phyloP scores from a whole-genome alignment of 2,113 vertebrate genomes.

The Macrotis lagotis region DNA sequence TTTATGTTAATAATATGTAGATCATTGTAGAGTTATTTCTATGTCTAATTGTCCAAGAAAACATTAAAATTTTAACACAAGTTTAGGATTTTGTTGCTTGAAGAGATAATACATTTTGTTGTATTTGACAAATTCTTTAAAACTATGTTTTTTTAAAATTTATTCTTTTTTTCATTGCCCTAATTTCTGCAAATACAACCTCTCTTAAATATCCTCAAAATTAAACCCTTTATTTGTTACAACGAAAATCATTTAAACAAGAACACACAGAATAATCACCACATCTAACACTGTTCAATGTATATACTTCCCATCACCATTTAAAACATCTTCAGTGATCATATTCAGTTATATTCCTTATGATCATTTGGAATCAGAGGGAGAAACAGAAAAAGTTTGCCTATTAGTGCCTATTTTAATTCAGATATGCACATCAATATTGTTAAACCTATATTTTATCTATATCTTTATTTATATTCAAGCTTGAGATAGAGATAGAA shows the following conservation, averaged over 20 bases:
- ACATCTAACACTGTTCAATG: not conserved
- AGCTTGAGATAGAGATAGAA: too few species aligned
- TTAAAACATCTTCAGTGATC: not conserved
- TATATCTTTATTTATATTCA: not conserved
- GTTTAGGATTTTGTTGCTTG: too few species aligned
- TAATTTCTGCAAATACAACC: not conserved
- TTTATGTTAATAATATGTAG: too few species aligned
- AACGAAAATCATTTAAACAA: not conserved
- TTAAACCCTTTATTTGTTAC: not conserved
- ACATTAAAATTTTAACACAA: too few species aligned
- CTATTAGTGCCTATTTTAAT: not conserved
- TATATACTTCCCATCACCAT: not conserved
- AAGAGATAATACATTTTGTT: not conserved
- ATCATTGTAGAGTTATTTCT: too few species aligned
- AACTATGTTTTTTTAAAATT: not conserved
- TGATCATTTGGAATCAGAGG: not conserved
- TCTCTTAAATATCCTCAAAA: not conserved
- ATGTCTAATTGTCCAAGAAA: too few species aligned
- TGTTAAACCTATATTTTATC: not conserved
- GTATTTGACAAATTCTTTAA: not conserved
- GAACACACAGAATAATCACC: not conserved
- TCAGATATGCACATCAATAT: not conserved
- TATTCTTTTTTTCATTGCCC: not conserved
- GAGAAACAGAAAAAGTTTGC: not conserved
- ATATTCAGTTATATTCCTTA: too few species aligned